Evolutionary conservation across 2,113 vertebrate species (phyloP).

Genomic region (Lycocorax pyrrhopterus): DNA sequence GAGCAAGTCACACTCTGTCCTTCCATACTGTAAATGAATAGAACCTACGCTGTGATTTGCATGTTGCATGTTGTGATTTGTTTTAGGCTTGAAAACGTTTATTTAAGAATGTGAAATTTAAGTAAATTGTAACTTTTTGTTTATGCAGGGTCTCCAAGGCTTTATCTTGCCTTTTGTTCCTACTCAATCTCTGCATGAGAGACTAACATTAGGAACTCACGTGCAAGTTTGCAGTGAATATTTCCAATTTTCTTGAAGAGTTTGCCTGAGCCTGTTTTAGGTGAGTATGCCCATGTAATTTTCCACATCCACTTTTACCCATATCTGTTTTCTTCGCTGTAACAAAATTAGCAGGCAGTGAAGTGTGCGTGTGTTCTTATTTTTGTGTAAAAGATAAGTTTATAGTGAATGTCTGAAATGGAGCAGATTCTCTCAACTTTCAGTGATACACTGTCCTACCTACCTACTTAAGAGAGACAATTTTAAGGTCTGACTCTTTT

Average conservation of each 20-base stretch:
- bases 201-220: not conserved
- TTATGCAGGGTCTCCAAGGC: not conserved
- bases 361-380: not conserved
- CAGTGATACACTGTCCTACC: not conserved
- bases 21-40: not conserved
- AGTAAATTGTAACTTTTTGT: not conserved
- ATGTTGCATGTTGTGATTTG: not conserved
- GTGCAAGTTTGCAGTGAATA: not conserved
- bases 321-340: not conserved
- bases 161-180: not conserved
- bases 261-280: not conserved
- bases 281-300: not conserved
- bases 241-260: not conserved
- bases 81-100: not conserved
- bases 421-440: not conserved
- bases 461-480: not conserved
- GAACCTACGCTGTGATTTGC: not conserved
- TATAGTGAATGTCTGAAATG: not conserved
- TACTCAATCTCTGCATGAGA: not conserved
- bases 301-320: not conserved
- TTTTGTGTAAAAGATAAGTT: not conserved
- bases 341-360: not conserved
- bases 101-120: not conserved
- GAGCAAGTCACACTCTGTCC: not conserved
- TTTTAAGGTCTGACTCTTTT: not conserved